These are phyloP conservation scores for Betta splendens DNA, from an alignment of 2,797 vertebrate species.

Conservation along the genomic window DNA sequence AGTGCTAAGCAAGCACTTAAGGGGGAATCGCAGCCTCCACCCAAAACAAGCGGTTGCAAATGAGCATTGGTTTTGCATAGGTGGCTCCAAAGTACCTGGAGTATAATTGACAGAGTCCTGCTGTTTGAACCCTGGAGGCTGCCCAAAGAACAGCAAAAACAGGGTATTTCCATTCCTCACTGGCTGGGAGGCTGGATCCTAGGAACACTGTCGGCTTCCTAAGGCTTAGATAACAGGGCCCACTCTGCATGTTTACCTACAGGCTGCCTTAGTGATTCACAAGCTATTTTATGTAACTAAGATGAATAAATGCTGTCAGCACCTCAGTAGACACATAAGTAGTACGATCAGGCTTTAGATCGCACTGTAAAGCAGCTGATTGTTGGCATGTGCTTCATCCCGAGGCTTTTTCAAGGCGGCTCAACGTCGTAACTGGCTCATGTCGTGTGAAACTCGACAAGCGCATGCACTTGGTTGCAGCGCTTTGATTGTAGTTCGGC, in stretches of 20 bases:
- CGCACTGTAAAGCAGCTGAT: background rate
- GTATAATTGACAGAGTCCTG: conserved; percentile 53
- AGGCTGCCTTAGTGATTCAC: conserved; percentile 11
- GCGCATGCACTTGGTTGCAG: conserved; percentile 43
- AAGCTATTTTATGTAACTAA: conserved; percentile 1
- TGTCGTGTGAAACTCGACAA: conserved; percentile 44
- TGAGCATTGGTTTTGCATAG: conserved; percentile 43
- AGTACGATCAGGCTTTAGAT: conserved; percentile 1
- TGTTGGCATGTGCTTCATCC: conserved; percentile 7
- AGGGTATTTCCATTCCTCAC: conserved; percentile 51
- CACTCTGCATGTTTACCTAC: conserved; percentile 15
- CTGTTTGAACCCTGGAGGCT: conserved; percentile 38
- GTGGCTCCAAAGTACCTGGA: conserved; percentile 47
- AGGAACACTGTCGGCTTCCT: conserved; percentile 21
- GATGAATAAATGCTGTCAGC: conserved; percentile 8
- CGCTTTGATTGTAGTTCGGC: conserved; percentile 63
- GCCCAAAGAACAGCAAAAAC: conserved; percentile 51
- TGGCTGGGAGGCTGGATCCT: conserved; percentile 14
- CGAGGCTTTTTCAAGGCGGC: conserved; percentile 25
- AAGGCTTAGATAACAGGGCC: conserved; percentile 22
- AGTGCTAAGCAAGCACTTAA: conserved; percentile 35
- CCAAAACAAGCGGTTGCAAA: conserved; percentile 44
- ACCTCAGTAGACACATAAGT: background rate
- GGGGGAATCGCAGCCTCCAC: conserved; percentile 7
- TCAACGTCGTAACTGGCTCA: conserved; percentile 34